Conservation (phyloP, 2,113 vertebrate species). For the Motacilla alba region DNA sequence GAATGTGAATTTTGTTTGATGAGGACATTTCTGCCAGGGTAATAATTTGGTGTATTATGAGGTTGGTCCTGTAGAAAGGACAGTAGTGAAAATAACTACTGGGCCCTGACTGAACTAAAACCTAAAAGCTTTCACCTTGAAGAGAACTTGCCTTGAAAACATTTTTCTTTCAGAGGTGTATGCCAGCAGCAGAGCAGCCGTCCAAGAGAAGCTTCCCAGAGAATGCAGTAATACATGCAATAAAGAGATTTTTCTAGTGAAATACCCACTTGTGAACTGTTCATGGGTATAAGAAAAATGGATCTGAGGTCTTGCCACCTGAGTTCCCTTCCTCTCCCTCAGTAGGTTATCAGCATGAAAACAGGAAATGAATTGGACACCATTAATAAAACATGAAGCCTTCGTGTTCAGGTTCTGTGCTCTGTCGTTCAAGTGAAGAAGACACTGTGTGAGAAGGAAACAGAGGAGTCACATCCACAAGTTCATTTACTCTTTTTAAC, state of each 20-base stretch:
- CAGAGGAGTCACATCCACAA: slow-evolving; percentile 24
- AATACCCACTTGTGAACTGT: slow-evolving; percentile 42
- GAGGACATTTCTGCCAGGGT: neutral
- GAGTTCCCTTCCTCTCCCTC: slow-evolving; percentile 70
- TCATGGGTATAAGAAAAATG: slow-evolving; percentile 35
- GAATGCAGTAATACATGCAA: neutral
- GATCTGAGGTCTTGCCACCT: slow-evolving; percentile 70
- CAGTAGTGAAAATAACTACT: neutral
- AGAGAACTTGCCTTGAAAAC: neutral
- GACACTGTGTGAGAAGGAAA: slow-evolving; percentile 9
- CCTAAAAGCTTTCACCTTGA: neutral
- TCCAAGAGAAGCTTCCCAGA: neutral
- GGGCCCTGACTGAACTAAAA: neutral
- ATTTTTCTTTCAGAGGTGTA: neutral
- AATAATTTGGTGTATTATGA: neutral
- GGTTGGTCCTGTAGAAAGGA: neutral
- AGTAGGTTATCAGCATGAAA: slow-evolving; percentile 80
- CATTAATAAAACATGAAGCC: slow-evolving; percentile 81
- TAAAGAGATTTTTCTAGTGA: neutral
- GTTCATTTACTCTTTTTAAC: slow-evolving; percentile 28
- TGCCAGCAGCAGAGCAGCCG: neutral
- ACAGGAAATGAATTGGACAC: slow-evolving; percentile 76
- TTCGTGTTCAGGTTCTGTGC: slow-evolving; percentile 52
- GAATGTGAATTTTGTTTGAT: neutral
- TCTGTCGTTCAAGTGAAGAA: slow-evolving; percentile 40